These are phyloP conservation scores for Heliconius charithonia DNA, from an alignment of 2,888 invertebrate species.

Conservation along the genomic window DNA sequence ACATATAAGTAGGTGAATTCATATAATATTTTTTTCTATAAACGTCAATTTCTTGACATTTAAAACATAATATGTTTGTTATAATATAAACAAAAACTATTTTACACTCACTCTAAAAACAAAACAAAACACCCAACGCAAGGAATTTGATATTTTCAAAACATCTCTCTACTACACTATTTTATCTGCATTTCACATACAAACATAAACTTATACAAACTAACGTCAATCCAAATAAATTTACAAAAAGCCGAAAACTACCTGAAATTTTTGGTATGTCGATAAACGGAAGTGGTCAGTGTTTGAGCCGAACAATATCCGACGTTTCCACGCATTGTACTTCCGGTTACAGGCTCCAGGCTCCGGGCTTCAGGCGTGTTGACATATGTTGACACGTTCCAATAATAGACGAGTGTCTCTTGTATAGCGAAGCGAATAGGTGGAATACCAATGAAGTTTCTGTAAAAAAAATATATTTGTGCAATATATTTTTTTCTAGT, in stretches of 20 bases:
- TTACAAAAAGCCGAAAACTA: neutral
- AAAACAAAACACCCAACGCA: too few species aligned
- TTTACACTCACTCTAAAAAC: too few species aligned
- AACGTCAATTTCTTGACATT: too few species aligned
- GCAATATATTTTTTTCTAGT: constrained; percentile 2
- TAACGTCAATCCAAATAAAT: neutral
- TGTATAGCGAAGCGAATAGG: neutral
- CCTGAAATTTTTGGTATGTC: constrained; percentile 3
- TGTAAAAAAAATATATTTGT: neutral
- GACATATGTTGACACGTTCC: constrained; percentile 21
- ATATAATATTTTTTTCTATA: too few species aligned
- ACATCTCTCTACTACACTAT: neutral
- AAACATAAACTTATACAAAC: neutral
- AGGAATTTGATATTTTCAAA: neutral
- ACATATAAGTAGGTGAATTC: too few species aligned
- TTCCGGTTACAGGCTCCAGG: constrained; percentile 9
- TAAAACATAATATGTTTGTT: too few species aligned
- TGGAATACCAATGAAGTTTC: neutral
- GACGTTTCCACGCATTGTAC: constrained; percentile 12
- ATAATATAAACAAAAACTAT: neutral
- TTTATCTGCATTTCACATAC: neutral
- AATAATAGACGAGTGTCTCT: constrained; percentile 24
- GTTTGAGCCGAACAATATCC: constrained; percentile 24
- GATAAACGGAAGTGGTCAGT: constrained; percentile 23
- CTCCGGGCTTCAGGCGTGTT: constrained; percentile 3